Evolutionary conservation across 2,888 invertebrate genomes (phyloP), one percentile per base, ranked within the genome.

Genomic region (Acleris cristana): DNA sequence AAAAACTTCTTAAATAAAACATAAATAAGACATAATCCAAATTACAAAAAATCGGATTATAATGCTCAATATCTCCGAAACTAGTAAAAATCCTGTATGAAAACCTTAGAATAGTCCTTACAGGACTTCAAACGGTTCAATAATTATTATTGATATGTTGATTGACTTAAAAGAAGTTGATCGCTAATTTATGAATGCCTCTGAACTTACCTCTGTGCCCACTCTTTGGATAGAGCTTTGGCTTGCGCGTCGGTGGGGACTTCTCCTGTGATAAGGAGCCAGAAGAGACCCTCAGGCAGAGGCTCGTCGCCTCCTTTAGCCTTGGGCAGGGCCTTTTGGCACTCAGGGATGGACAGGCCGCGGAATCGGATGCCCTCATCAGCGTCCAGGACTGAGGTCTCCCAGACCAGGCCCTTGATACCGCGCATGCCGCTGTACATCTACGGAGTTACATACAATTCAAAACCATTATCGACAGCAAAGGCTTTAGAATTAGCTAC

Each of bases 351-450:
- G 61, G 98, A 97, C 80, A 97, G 95, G 44, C 98, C 98, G 69
- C 99, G 96, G 95, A 99, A 99, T 72, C 98, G 94, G 88, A 99
- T 99, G 73, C 99, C 99, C 88, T 99, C 98, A 71, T 99, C 98
- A 1, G 98, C 95, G 85, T 99, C 99, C 74, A 99, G 93, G 40
- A 98, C 98, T 16, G 98, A 99, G 1, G 99, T 98, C 88, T 99
- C 99, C 90, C 98, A 98, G 2, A 99, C 97, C 69, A 99, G 93
- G 73, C 98, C 98, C 86, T 98, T 98, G 92, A 99, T 98, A 48
- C 98, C 98, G 81, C 99, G 94, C 99, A 99, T 99, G 60, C 99
- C 99, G 76, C 98, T 98, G 90, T 99, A 96, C 96, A 96, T 96
- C 96, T 96, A 82, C 18, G 44, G 26, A 53, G 49, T 30, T 14